These are phyloP conservation scores for Hemichromis elongatus DNA, from an alignment of 2,113 vertebrate species.

Conservation along the genomic window DNA sequence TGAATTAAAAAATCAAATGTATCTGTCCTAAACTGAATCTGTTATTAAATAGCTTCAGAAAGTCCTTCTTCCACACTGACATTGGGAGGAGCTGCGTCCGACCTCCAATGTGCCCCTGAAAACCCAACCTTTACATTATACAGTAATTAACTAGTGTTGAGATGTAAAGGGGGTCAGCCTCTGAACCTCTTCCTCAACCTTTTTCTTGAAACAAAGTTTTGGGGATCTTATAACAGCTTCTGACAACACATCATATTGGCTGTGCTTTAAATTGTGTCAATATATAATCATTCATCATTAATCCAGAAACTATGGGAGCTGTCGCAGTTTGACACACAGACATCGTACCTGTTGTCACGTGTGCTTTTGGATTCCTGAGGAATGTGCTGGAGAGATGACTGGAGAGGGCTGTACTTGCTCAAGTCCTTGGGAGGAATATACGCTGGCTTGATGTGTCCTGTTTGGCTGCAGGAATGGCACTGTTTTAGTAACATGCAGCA, in stretches of 20 bases:
- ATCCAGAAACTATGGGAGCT: too few relatives aligned
- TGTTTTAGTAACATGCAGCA: neutral
- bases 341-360: constrained; percentile 46
- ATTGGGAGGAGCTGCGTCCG: rapidly evolving
- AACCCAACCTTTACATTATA: neutral
- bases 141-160: neutral
- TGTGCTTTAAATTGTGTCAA: too few relatives aligned
- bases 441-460: constrained; percentile 66
- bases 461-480: constrained; percentile 44
- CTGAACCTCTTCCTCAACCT: neutral
- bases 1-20: neutral
- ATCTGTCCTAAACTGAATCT: neutral
- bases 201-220: neutral
- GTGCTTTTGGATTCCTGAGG: constrained; percentile 59
- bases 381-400: constrained; percentile 76
- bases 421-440: constrained; percentile 82
- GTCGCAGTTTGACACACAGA: too few relatives aligned
- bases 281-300: too few relatives aligned
- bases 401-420: constrained; percentile 79
- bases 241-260: too few relatives aligned
- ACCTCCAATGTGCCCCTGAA: neutral
- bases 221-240: too few relatives aligned
- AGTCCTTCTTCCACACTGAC: rapidly evolving
- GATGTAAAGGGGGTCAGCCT: neutral
- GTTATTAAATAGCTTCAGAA: neutral